Evolutionary conservation across 2,888 invertebrate genomes (phyloP), one percentile per base, ranked within the genome.

Genomic region (Drosophila falleni): DNA sequence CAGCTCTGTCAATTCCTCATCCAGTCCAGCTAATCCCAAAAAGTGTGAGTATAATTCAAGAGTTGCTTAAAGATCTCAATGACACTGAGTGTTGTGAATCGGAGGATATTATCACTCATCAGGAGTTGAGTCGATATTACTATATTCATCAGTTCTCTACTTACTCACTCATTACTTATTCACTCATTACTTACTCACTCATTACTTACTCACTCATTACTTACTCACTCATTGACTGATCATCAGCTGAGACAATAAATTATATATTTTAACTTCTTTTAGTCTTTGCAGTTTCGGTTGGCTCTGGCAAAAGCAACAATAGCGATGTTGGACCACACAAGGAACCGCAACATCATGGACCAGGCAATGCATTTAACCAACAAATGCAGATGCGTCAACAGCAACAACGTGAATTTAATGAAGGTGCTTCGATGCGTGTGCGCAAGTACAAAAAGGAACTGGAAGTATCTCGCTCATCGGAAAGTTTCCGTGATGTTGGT

Each of bases 401-500:
- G 3, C 56, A 63, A 0, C 61, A 61, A 0, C 69, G 70, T 5
- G 54, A 62, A 1, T 55, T 41, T 16, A 54, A 53, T 37, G 63
- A 63, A 6, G 67, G 65, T 15, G 35, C 9, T 0, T 68, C 73
- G n/a, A 35, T 78, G 13, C 89, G 90, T 19, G 46, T 68, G 0
- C 86, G 89, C 3, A 91, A 89, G 59, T 90, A 87, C 59, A 92
- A 89, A 62, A 92, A 90, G 59, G 90, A 90, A 50, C 63, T 91
- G 51, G 85, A 85, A 1, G 69, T 91, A 10, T 59, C 81, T 3
- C 87, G 75, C 5, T 62, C 67, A 0, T 54, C 42, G 0, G 84
- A 84, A 29, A 80, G 81, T 51, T 84, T 84, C 49, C 87, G 89
- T 0, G 96, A 97, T 91, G 94, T 98, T 85, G 98, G 97, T 46